Conservation (phyloP, 92 coral and sea anemone species). For the Porites lobata region DNA sequence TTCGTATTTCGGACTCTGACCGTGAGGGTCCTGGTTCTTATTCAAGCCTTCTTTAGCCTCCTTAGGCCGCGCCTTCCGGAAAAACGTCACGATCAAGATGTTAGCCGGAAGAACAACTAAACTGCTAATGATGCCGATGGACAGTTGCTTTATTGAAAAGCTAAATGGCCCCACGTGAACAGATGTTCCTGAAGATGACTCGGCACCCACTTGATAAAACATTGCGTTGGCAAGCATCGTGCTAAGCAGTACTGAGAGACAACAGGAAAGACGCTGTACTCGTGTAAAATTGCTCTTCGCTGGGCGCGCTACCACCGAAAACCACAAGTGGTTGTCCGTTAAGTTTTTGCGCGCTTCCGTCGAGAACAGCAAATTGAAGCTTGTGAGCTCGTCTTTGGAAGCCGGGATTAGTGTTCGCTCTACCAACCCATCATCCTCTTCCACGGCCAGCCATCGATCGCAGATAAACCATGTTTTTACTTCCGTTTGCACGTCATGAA, state of each 20-base stretch:
- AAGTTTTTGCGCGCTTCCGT: slow-evolving; percentile 96
- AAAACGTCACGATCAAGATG: slow-evolving; percentile 86
- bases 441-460: slow-evolving; percentile 99
- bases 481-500: slow-evolving; percentile 93
- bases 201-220: slow-evolving; percentile 91
- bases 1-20: slow-evolving; percentile 76
- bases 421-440: slow-evolving; percentile 92
- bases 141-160: slow-evolving; percentile 91
- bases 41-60: slow-evolving; percentile 54
- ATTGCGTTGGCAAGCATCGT: slow-evolving; percentile 99
- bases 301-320: slow-evolving; percentile 92
- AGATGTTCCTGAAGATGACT: slow-evolving; percentile 90
- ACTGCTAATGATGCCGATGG: slow-evolving; percentile 95
- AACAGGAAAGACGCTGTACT: slow-evolving; percentile 94
- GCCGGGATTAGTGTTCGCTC: slow-evolving; percentile 86
- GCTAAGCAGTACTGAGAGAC: slow-evolving; percentile 85
- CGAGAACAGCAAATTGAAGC: slow-evolving; percentile 93
- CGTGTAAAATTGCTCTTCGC: slow-evolving; percentile 96
- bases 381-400: slow-evolving; percentile 88
- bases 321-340: slow-evolving; percentile 96
- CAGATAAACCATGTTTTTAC: slow-evolving; percentile 96
- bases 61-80: slow-evolving; percentile 89
- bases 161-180: slow-evolving; percentile 94
- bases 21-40: slow-evolving; percentile 79
- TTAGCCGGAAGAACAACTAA: slow-evolving; percentile 94